phyloP scores from a whole-genome alignment of 2,113 vertebrate genomes.

The Hippocampus barbouri region DNA sequence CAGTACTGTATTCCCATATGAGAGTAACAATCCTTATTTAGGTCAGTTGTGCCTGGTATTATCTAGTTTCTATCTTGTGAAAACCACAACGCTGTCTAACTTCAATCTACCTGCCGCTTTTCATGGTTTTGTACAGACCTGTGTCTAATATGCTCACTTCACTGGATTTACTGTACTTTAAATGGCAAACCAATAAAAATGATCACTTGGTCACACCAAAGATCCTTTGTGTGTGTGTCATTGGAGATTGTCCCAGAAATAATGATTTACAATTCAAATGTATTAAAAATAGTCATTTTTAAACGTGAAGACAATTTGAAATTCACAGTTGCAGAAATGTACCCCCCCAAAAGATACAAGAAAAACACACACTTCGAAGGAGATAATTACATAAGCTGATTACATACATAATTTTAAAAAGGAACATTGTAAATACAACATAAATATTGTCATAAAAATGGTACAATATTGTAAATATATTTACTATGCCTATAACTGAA shows the following conservation, averaged over 20 bases:
- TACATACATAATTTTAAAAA: no score
- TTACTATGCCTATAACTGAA: no score
- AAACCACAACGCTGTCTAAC: background rate
- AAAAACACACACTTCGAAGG: no score
- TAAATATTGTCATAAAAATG: no score
- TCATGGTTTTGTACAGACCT: slow-evolving; percentile 37
- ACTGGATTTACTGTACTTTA: slow-evolving; percentile 9
- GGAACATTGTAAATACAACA: no score
- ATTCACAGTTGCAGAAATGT: no score
- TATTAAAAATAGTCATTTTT: background rate
- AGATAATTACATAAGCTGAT: no score
- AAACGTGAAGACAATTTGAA: no score
- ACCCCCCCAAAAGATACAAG: no score
- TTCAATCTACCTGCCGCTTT: background rate
- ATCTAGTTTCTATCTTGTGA: background rate
- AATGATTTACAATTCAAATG: background rate
- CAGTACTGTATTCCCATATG: background rate
- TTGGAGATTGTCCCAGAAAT: background rate
- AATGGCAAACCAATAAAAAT: slow-evolving; percentile 29
- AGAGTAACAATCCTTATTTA: background rate
- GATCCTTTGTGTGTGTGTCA: background rate
- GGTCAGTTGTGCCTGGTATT: background rate
- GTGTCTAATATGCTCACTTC: slow-evolving; percentile 20
- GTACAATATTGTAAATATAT: no score
- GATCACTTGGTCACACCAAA: background rate